Evolutionary conservation across 2,797 vertebrate genomes (phyloP).

Genomic region (Acomys russatus): DNA sequence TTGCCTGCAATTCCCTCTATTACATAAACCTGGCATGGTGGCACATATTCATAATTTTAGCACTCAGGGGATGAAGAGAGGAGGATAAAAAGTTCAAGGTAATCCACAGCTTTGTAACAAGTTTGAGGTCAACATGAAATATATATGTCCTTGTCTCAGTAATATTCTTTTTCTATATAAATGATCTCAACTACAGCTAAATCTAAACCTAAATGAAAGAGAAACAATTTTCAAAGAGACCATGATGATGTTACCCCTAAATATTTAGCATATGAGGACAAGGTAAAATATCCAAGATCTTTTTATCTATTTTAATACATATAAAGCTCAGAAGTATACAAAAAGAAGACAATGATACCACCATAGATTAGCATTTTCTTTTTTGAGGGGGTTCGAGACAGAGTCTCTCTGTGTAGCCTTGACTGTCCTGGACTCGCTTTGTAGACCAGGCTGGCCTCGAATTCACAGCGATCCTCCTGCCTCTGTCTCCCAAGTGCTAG

Average conservation of each 20-base stretch:
- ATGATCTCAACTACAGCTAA: background rate
- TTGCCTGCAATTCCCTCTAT: background rate
- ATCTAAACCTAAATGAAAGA: background rate
- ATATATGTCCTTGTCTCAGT: background rate
- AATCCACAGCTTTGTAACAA: background rate
- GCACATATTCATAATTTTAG: background rate
- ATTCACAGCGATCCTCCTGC: too few species aligned
- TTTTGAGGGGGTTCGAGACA: too few species aligned
- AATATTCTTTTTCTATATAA: too few species aligned
- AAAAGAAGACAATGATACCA: background rate
- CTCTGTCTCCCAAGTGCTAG: too few species aligned
- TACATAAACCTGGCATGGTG: background rate
- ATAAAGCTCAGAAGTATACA: background rate
- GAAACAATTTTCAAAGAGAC: conserved; percentile 26
- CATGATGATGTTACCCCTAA: background rate
- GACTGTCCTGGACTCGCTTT: too few species aligned
- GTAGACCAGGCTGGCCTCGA: too few species aligned
- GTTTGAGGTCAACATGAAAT: background rate
- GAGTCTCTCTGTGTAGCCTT: too few species aligned
- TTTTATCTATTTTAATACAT: background rate
- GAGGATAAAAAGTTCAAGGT: background rate
- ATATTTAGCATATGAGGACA: background rate
- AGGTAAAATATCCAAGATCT: background rate
- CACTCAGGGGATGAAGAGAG: background rate
- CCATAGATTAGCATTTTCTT: background rate